These are phyloP conservation scores for Poecilobothrus nobilitatus DNA, from an alignment of 2,888 invertebrate genomes.

Conservation along the genomic window DNA sequence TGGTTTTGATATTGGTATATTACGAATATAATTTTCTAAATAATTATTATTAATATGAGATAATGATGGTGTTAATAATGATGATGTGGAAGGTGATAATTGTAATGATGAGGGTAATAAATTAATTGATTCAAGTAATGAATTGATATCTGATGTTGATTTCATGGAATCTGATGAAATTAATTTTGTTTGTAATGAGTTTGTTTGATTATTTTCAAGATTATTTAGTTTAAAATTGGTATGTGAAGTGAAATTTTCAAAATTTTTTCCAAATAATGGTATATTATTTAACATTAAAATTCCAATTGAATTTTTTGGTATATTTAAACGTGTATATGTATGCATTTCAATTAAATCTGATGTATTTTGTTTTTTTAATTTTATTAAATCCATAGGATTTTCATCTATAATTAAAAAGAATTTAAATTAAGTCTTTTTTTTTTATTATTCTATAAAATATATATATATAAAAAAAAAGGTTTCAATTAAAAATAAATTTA, in stretches of 20 bases:
- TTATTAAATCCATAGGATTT: too few relatives aligned
- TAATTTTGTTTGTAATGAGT: too few relatives aligned
- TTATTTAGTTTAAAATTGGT: too few relatives aligned
- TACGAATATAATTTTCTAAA: background rate
- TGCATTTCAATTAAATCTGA: background rate
- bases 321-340: background rate
- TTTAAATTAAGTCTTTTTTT: too few relatives aligned
- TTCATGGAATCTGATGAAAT: background rate
- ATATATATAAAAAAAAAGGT: too few relatives aligned
- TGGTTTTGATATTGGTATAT: background rate
- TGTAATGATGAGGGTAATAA: background rate
- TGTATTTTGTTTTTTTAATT: background rate
- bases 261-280: background rate
- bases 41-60: background rate
- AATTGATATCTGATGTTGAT: background rate
- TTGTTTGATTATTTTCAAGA: too few relatives aligned
- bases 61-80: background rate
- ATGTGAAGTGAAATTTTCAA: background rate
- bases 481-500: too few relatives aligned
- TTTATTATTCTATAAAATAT: too few relatives aligned
- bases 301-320: background rate
- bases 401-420: too few relatives aligned
- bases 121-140: too few relatives aligned
- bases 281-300: background rate
- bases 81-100: background rate